Base-by-base conservation (phyloP, 2,797 vertebrate species). In the Mionectes olivaceus region DNA sequence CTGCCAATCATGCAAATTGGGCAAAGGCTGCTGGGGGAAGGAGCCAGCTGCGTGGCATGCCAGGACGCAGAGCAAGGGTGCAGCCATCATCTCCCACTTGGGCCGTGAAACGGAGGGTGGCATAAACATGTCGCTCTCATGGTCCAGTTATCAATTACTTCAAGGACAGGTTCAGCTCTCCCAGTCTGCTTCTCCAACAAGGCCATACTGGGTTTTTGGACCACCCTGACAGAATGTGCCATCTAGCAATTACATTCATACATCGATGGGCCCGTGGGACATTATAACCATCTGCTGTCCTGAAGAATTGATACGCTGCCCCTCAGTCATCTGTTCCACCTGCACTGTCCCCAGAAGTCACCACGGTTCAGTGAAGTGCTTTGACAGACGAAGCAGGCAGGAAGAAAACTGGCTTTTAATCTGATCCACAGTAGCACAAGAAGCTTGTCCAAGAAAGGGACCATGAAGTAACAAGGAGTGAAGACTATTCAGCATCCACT, bases 271-370 rank as follows among this genome's bases (percentile, higher is more conserved):
- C 90, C 85, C 81, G 11, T 16, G 87, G 80, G 96, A 93, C 15
- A 9, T 25, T 30, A 44, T 27, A 82, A 82, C 94, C 96, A 96
- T 96, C 96, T 97, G 97, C 69, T 92, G 81, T 88, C 67, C 81
- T 69, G 67, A 71, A 83, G 89, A 71, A 87, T 22, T 71, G 95
- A 96, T 82, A 91, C 4, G 7, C 49, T 94, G 83, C 56, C 73
- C 79, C 41, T 76, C 79, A 93, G 78, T 94, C 96, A 88, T 92
- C 93, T 96, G 93, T 87, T 95, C 81, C 61, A 90, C 69, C 84
- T 11, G 25, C 83, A 35, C 12, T 73, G 89, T 83, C 93, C 93
- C 52, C 89, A 95, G 44, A 95, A 96, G 80, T 91, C 93, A 93
- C 61, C 43, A 60, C 0, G 13, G 92, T 49, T 95, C 73, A 73